A percentile compares a stretch with the other conserved stretches of the same genome.
Evolutionary conservation across 2,888 invertebrate species (phyloP).

Genomic region (Empis stercorea): DNA sequence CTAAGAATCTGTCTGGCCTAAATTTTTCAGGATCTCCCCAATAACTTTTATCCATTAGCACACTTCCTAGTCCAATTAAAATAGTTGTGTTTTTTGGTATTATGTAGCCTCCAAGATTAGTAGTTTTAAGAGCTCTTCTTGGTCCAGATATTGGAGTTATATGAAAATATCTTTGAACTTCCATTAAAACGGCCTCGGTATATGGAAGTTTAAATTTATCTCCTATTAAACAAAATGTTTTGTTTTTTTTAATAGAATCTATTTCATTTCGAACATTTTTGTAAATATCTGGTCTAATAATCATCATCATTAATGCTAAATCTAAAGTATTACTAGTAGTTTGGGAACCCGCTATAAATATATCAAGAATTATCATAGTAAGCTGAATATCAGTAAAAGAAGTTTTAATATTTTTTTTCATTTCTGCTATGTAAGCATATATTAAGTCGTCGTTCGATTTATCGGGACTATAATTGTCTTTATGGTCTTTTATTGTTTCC

Average conservation of each 20-base stretch:
- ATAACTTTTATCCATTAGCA: conserved; percentile 42
- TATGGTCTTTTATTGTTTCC: conserved; percentile 45
- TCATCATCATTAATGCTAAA: conserved; percentile 43
- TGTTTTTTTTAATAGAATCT: conserved; percentile 26
- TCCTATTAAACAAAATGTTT: conserved; percentile 22
- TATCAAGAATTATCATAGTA: conserved; percentile 49
- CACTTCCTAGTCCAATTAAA: conserved; percentile 40
- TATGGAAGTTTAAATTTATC: conserved; percentile 39
- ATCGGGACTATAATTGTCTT: conserved; percentile 35
- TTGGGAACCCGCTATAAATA: conserved; percentile 53
- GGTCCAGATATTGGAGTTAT: conserved; percentile 45
- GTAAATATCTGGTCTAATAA: conserved; percentile 4
- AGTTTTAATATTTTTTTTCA: conserved; percentile 30
- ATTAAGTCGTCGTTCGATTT: conserved; percentile 44
- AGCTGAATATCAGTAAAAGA: conserved; percentile 46
- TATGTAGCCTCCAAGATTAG: conserved; percentile 44
- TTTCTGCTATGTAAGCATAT: conserved; percentile 48
- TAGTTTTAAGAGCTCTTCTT: conserved; percentile 41
- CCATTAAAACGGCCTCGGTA: conserved; percentile 43
- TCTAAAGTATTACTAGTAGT: conserved; percentile 54
- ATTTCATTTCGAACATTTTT: conserved; percentile 18
- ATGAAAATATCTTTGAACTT: conserved; percentile 41
- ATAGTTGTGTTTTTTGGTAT: conserved; percentile 43
- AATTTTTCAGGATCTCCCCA: conserved; percentile 51
- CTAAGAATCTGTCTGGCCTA: conserved; percentile 50